These are phyloP conservation scores for Semnopithecus entellus DNA, from an alignment of 2,113 vertebrate species.

Conservation along the genomic window DNA sequence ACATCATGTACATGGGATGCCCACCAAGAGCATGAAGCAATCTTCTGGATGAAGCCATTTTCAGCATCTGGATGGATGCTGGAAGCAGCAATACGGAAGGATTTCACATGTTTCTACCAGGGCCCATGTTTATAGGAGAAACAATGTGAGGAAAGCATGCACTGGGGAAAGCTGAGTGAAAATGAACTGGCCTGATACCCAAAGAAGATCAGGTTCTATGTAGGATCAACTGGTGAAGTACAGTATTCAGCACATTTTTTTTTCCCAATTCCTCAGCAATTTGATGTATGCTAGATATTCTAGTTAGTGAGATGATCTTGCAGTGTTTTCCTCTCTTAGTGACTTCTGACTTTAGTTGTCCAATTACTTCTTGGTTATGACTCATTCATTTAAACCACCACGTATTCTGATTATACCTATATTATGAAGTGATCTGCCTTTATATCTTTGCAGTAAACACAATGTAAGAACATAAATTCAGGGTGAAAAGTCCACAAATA, in stretches of 20 bases:
- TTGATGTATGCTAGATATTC: background rate
- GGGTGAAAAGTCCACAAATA: background rate
- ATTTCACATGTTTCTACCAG: background rate
- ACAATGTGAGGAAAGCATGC: background rate
- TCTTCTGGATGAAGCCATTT: background rate
- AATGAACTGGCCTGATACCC: background rate
- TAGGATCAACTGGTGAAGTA: background rate
- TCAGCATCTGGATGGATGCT: background rate
- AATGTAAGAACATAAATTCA: background rate
- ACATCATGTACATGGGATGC: accelerated
- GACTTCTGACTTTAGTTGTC: background rate
- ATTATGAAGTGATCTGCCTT: background rate
- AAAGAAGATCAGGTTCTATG: background rate
- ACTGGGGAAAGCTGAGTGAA: background rate
- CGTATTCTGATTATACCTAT: background rate
- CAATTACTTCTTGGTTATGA: background rate
- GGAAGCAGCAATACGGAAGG: background rate
- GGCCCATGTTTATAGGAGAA: background rate
- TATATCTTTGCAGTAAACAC: background rate
- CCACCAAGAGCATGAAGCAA: background rate
- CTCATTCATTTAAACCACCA: background rate
- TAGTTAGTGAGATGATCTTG: background rate
- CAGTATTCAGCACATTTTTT: background rate
- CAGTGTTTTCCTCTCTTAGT: background rate
- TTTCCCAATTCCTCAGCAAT: background rate